Percentiles rank a stretch among this genome's conserved stretches.
Evolutionary conservation across 2,797 vertebrate species (phyloP).

Genomic region (Enteromius anoplus): DNA sequence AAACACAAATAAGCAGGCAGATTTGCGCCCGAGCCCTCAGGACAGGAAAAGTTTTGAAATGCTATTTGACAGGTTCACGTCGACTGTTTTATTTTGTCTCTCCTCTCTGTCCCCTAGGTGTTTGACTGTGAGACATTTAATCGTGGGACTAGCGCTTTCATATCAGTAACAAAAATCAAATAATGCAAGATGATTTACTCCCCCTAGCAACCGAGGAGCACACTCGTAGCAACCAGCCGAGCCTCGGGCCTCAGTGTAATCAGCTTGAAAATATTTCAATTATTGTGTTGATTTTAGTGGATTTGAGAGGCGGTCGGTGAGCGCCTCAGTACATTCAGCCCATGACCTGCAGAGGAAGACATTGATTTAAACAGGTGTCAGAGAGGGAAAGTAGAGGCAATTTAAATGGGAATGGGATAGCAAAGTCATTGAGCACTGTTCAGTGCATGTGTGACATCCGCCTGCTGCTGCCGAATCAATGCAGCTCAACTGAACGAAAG

Average conservation of each 20-base stretch:
- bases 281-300: conserved; percentile 99
- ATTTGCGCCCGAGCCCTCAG: conserved; percentile 86
- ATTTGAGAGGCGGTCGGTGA: conserved; percentile 99
- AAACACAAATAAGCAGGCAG: conserved; percentile 84
- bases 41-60: conserved; percentile 96
- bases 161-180: conserved; percentile 99
- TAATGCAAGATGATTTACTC: conserved; percentile 99
- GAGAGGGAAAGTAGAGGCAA: conserved; percentile 98
- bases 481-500: conserved; percentile 90
- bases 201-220: conserved; percentile 99
- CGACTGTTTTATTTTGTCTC: conserved; percentile 91
- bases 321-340: conserved; percentile 96
- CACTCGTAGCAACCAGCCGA: conserved; percentile 99
- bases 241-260: conserved; percentile 99
- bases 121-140: conserved; percentile 99
- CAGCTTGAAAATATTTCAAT: conserved; percentile 99
- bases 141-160: conserved; percentile 99
- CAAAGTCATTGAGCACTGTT: conserved; percentile 87
- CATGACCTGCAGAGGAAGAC: conserved; percentile 99
- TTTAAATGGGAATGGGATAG: conserved; percentile 99
- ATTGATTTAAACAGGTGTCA: conserved; percentile 99
- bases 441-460: conserved; percentile 95
- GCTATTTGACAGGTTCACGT: conserved; percentile 99
- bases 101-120: conserved; percentile 96
- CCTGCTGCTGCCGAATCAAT: conserved; percentile 93